Percentiles rank a stretch among this genome's conserved stretches.
phyloP scores from a whole-genome alignment of 2,797 vertebrate species.

The Helostoma temminkii region DNA sequence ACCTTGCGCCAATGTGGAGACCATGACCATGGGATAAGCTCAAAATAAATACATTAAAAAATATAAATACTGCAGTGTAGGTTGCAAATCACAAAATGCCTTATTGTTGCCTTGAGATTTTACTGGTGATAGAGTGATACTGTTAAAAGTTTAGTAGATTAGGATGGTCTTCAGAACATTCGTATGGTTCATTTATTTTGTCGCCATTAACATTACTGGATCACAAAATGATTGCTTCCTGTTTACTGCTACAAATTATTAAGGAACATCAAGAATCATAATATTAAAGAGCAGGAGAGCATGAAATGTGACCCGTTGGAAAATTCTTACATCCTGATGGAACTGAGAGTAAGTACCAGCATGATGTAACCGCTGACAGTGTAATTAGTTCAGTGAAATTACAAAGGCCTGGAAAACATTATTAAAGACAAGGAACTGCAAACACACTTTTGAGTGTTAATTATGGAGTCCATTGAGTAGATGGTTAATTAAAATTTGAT shows the following conservation, averaged over 20 bases:
- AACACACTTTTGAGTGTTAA: slow-evolving; percentile 47
- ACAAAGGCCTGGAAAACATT: slow-evolving; percentile 12
- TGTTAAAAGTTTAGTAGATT: no score
- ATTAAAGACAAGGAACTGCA: slow-evolving; percentile 21
- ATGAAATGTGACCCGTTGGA: not conserved
- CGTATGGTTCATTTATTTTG: no score
- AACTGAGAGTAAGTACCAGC: slow-evolving; percentile 7
- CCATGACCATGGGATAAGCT: no score
- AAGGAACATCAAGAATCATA: not conserved
- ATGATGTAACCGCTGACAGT: slow-evolving; percentile 8
- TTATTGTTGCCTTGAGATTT: not conserved
- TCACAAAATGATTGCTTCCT: no score
- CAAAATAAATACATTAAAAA: no score
- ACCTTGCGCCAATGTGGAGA: no score
- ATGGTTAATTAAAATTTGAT: slow-evolving; percentile 71
- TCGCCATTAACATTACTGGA: no score
- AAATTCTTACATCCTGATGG: not conserved
- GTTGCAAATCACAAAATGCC: not conserved
- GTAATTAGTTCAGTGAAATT: slow-evolving; percentile 41
- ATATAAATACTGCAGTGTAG: no score
- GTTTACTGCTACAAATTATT: not conserved
- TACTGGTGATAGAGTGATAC: not conserved
- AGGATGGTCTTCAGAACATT: no score
- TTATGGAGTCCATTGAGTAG: slow-evolving; percentile 51
- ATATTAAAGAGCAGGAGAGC: not conserved